Evolutionary conservation across 2,113 vertebrate genomes (phyloP).

Genomic region (Promerops cafer): DNA sequence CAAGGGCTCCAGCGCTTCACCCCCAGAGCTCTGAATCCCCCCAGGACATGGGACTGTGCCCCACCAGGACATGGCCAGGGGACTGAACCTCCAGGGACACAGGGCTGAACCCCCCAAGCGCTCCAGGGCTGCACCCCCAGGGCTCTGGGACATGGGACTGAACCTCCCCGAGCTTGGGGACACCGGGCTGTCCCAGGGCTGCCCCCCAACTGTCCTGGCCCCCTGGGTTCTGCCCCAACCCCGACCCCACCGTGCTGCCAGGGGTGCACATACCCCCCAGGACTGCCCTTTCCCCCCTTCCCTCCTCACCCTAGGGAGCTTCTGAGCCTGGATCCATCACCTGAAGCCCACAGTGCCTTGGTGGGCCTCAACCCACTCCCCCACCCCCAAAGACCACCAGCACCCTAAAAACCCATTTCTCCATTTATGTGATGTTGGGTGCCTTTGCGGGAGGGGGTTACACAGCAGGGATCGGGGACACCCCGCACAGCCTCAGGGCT

Average conservation of each 20-base stretch:
- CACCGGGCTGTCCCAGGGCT: background rate
- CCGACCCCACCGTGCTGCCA: accelerated
- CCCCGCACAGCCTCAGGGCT: background rate
- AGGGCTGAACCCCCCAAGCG: background rate
- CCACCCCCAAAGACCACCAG: background rate
- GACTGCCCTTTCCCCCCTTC: background rate
- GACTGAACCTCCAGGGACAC: background rate
- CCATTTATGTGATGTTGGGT: background rate
- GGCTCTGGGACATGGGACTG: background rate
- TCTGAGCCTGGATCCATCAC: background rate
- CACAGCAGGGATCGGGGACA: background rate
- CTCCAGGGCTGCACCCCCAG: background rate
- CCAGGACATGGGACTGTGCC: background rate
- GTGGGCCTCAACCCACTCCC: background rate
- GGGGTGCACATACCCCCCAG: background rate
- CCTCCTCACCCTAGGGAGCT: accelerated
- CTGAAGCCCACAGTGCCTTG: background rate
- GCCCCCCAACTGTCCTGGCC: background rate
- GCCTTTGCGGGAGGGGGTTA: background rate
- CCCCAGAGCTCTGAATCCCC: background rate
- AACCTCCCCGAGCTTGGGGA: too few relatives aligned
- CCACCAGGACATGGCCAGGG: background rate
- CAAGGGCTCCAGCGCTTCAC: background rate
- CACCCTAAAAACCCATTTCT: background rate
- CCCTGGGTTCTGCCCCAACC: background rate